These are phyloP conservation scores for Drosophila gaucha DNA, from an alignment of 2,888 invertebrate genomes.

Conservation along the genomic window DNA sequence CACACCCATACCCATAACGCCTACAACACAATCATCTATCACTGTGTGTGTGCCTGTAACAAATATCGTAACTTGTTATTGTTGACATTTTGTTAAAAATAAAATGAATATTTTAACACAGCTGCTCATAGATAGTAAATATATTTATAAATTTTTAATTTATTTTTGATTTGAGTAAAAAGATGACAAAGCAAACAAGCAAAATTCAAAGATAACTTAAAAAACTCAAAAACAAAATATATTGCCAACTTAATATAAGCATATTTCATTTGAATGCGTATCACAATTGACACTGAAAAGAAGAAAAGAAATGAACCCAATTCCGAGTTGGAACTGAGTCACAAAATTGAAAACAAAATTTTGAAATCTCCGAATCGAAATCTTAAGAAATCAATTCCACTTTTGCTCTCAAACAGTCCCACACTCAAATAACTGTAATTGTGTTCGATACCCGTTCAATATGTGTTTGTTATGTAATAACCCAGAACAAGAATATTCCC, in stretches of 20 bases:
- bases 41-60: slow-evolving; percentile 16
- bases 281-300: slow-evolving; percentile 51
- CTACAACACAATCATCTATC: slow-evolving; percentile 30
- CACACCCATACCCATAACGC: slow-evolving; percentile 30
- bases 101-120: slow-evolving; percentile 51
- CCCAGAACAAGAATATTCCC: slow-evolving; percentile 47
- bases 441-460: slow-evolving; percentile 59
- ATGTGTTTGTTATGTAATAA: slow-evolving; percentile 71
- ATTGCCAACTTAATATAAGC: slow-evolving; percentile 11
- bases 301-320: slow-evolving; percentile 30
- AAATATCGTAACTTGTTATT: slow-evolving; percentile 50
- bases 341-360: slow-evolving; percentile 12
- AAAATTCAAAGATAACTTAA: slow-evolving; percentile 57
- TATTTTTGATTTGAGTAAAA: slow-evolving; percentile 53
- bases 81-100: slow-evolving; percentile 54
- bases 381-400: slow-evolving; percentile 7
- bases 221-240: slow-evolving; percentile 29
- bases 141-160: slow-evolving; percentile 15
- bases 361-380: not conserved
- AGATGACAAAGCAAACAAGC: slow-evolving; percentile 75
- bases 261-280: slow-evolving; percentile 51
- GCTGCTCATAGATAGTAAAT: slow-evolving; percentile 27
- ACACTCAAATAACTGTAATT: slow-evolving; percentile 52
- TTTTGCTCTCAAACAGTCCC: slow-evolving; percentile 32
- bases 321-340: slow-evolving; percentile 76